phyloP scores from a whole-genome alignment of 2,888 invertebrate species.

The Metalampra italica region DNA sequence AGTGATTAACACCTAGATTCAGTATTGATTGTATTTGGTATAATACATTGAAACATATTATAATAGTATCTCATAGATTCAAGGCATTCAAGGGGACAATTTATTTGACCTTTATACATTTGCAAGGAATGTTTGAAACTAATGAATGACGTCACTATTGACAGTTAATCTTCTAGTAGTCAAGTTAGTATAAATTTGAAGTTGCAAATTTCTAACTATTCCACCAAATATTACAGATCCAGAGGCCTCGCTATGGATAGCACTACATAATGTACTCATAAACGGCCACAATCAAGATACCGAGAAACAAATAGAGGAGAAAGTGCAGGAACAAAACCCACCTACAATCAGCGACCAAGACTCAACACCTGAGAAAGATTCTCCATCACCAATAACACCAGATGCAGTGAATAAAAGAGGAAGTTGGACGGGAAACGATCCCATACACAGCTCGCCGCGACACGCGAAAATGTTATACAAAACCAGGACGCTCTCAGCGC shows the following conservation, averaged over 20 bases:
- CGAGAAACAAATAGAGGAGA: conserved; percentile 34
- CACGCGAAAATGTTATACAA: conserved; percentile 64
- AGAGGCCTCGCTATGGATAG: conserved; percentile 52
- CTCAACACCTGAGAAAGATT: conserved; percentile 53
- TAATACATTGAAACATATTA: too few relatives aligned
- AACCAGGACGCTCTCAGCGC: conserved; percentile 64
- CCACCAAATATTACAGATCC: conserved; percentile 45
- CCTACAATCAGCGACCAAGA: conserved; percentile 49
- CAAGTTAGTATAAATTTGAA: too few relatives aligned
- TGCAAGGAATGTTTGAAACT: too few relatives aligned
- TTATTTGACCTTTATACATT: too few relatives aligned
- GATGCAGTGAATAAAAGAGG: conserved; percentile 44
- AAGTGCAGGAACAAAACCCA: conserved; percentile 32
- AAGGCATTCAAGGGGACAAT: too few relatives aligned
- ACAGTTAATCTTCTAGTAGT: too few relatives aligned
- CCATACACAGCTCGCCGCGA: conserved; percentile 51
- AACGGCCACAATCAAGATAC: conserved; percentile 30
- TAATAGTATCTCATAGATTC: too few relatives aligned
- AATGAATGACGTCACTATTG: too few relatives aligned
- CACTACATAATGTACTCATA: conserved; percentile 48
- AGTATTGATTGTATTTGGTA: too few relatives aligned
- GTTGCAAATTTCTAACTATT: neutral
- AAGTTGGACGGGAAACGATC: conserved; percentile 51
- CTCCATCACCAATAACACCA: conserved; percentile 50
- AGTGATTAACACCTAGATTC: too few relatives aligned